Evolutionary conservation across 2,113 vertebrate species (phyloP).

Genomic region (Tupaia tana): DNA sequence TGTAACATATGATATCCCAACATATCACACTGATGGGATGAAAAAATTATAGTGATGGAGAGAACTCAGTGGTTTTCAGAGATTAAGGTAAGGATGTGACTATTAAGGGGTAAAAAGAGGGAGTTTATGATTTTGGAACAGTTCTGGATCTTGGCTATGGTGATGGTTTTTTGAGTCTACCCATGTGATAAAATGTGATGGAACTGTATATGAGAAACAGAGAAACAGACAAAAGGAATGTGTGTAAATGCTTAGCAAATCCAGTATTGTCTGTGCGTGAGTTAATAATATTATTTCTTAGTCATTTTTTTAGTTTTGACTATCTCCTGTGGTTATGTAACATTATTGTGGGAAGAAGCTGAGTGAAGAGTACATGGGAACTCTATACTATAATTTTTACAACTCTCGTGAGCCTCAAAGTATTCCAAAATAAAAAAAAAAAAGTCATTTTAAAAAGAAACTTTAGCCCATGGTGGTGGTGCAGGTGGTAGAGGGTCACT

Average conservation of each 20-base stretch:
- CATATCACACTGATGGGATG: not conserved
- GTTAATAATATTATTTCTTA: not conserved
- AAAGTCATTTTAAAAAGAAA: not conserved
- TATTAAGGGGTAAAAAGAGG: not conserved
- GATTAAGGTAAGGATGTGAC: not conserved
- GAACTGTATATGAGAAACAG: not conserved
- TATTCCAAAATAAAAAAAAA: slow-evolving; percentile 19
- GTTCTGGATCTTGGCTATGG: not conserved
- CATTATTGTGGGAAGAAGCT: not conserved
- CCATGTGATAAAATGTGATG: not conserved
- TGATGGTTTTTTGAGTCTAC: not conserved
- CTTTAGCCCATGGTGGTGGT: not conserved
- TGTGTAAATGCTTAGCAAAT: not conserved
- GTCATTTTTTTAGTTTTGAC: not conserved
- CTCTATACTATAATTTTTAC: not conserved
- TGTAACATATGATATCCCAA: not conserved
- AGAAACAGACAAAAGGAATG: not conserved
- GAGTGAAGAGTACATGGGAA: not conserved
- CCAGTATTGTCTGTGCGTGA: not conserved
- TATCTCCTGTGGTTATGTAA: not conserved
- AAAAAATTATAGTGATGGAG: not conserved
- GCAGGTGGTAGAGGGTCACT: no score
- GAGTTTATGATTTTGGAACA: not conserved
- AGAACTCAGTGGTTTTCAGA: not conserved
- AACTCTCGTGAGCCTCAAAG: not conserved